A percentile compares a stretch with the other conserved stretches of the same genome.
phyloP scores from a whole-genome alignment of 2,797 vertebrate species.

The Smutsia temminckii region DNA sequence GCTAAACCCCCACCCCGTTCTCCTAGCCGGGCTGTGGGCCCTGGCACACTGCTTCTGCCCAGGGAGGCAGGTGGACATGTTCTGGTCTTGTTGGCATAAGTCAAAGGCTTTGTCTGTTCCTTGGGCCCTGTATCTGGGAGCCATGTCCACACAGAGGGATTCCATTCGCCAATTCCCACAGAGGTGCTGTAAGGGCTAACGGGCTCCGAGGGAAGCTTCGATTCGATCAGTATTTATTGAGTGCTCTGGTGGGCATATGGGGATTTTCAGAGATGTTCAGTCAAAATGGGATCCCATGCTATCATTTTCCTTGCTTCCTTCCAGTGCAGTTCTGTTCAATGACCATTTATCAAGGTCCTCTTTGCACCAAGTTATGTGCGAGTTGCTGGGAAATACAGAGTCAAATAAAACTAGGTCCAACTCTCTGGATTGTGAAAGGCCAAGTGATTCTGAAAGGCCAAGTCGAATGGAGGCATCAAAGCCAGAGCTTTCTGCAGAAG shows the following conservation, averaged over 20 bases:
- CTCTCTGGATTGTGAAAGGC: background rate
- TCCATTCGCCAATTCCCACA: rapidly evolving
- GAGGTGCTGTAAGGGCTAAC: rapidly evolving
- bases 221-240: rapidly evolving
- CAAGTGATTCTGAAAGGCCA: rapidly evolving
- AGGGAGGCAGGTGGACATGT: rapidly evolving
- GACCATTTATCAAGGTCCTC: background rate
- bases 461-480: rapidly evolving
- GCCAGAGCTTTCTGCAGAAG: background rate
- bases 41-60: background rate
- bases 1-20: background rate
- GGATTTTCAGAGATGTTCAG: background rate
- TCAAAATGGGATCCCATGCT: background rate
- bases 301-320: background rate
- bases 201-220: rapidly evolving
- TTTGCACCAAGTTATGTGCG: too few species aligned
- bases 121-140: background rate
- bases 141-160: background rate
- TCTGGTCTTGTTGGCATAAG: background rate
- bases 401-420: background rate
- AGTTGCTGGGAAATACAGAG: background rate
- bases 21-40: background rate
- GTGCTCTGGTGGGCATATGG: background rate
- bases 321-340: background rate
- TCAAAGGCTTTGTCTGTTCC: too few species aligned